Evolutionary conservation across 2,888 invertebrate genomes (phyloP).

Genomic region (Lepas anatifera): DNA sequence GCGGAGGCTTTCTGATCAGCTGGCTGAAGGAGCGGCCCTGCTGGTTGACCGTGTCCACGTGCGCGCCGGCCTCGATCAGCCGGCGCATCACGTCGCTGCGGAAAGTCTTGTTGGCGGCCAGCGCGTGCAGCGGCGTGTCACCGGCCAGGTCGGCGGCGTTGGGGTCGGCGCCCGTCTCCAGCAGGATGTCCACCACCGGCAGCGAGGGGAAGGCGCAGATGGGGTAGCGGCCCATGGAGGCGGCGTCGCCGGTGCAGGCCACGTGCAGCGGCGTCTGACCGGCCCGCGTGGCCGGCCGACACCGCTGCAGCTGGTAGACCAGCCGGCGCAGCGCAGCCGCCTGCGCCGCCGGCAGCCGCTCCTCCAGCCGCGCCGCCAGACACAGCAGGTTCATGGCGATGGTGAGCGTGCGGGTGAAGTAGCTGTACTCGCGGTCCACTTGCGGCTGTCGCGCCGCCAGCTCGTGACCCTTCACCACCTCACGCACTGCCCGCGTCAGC

Average conservation of each 20-base stretch:
- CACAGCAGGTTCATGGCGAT: conserved; percentile 75
- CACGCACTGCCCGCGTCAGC: conserved; percentile 12
- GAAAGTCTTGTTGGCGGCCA: conserved; percentile 54
- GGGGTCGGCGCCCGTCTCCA: conserved; percentile 40
- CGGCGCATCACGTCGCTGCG: conserved; percentile 55
- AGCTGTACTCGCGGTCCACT: conserved; percentile 52
- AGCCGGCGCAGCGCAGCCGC: conserved; percentile 47
- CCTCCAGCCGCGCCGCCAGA: conserved; percentile 48
- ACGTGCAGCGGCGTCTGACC: conserved; percentile 48
- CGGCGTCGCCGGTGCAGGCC: conserved; percentile 66
- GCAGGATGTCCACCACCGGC: conserved; percentile 55
- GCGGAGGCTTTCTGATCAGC: conserved; percentile 31
- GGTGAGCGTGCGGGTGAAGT: conserved; percentile 69
- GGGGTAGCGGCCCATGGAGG: conserved; percentile 50
- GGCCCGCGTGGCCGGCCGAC: conserved; percentile 42
- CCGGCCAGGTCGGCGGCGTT: conserved; percentile 66
- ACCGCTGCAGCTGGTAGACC: conserved; percentile 62
- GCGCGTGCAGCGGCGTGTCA: conserved; percentile 77
- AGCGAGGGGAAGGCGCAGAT: conserved; percentile 57
- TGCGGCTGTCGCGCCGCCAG: conserved; percentile 14
- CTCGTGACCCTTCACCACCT: conserved; percentile 7
- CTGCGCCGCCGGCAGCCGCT: conserved; percentile 30
- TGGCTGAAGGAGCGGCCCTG: conserved; percentile 61
- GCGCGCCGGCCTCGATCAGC: conserved; percentile 67
- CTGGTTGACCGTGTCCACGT: conserved; percentile 67